Evolutionary conservation across 2,888 invertebrate genomes (phyloP).

Genomic region (Stratiomys singularior): DNA sequence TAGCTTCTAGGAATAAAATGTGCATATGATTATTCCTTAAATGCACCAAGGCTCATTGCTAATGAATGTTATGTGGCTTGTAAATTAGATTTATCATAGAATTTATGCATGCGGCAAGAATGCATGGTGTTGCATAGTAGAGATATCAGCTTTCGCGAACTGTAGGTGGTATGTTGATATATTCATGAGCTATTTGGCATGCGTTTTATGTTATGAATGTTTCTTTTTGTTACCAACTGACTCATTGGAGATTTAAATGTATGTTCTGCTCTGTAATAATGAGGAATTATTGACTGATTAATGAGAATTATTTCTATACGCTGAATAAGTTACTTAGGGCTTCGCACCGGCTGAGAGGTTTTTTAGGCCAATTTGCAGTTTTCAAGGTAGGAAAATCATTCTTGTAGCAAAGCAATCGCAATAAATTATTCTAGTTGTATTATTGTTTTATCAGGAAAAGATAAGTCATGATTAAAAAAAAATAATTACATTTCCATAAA

Average conservation of each 20-base stretch:
- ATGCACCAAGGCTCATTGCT: conserved; percentile 34
- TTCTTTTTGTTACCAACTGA: neutral
- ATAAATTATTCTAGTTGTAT: too few relatives aligned
- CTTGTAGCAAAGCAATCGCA: too few relatives aligned
- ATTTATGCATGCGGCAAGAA: conserved; percentile 12
- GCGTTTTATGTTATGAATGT: conserved; percentile 28
- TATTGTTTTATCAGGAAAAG: too few relatives aligned
- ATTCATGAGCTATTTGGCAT: conserved; percentile 12
- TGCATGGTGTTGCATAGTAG: conserved; percentile 3
- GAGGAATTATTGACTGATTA: neutral
- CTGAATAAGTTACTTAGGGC: too few relatives aligned
- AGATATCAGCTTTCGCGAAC: conserved; percentile 37
- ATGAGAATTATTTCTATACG: too few relatives aligned
- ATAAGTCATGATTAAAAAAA: too few relatives aligned
- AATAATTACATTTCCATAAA: too few relatives aligned
- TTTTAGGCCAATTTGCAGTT: too few relatives aligned
- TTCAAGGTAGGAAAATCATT: too few relatives aligned
- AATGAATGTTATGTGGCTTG: conserved; percentile 35
- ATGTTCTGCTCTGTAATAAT: neutral
- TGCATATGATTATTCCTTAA: conserved; percentile 41
- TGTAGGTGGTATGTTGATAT: conserved; percentile 11
- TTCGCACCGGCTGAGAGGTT: too few relatives aligned
- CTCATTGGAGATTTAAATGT: conserved; percentile 25
- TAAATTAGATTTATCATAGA: conserved; percentile 42
- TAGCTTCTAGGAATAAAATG: conserved; percentile 16